phyloP scores from a whole-genome alignment of 2,888 invertebrate species.

The Ophioninae sp. region DNA sequence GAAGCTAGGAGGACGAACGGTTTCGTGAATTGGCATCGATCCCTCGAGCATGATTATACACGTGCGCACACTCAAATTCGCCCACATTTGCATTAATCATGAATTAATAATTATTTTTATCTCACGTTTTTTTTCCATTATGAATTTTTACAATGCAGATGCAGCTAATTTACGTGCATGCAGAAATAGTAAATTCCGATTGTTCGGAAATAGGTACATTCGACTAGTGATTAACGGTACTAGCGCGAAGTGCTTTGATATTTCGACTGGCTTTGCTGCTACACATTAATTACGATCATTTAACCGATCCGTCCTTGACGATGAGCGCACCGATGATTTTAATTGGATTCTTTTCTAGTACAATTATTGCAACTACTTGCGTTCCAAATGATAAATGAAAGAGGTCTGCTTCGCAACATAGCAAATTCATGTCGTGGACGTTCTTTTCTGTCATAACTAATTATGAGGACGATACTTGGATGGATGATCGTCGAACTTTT shows the following conservation, averaged over 20 bases:
- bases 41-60: neutral
- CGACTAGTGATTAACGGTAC: conserved; percentile 65
- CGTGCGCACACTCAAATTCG: neutral
- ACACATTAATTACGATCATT: neutral
- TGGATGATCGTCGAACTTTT: neutral
- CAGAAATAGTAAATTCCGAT: conserved; percentile 19
- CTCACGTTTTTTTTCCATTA: neutral
- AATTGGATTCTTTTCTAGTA: neutral
- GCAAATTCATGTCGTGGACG: neutral
- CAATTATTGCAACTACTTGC: neutral
- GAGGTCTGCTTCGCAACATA: neutral
- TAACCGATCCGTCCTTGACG: conserved; percentile 2
- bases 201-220: conserved; percentile 24
- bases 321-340: neutral
- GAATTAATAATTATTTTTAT: conserved; percentile 35
- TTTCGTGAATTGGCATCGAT: conserved; percentile 65
- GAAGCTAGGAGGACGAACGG: conserved; percentile 62
- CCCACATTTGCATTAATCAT: conserved; percentile 1
- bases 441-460: neutral
- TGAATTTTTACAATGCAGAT: neutral
- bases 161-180: conserved; percentile 19
- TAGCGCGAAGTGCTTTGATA: conserved; percentile 66
- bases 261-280: conserved; percentile 59
- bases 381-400: neutral
- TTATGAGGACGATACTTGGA: neutral